Base-by-base conservation (phyloP, 2,113 vertebrate species). In the Sphaerodactylus townsendi region DNA sequence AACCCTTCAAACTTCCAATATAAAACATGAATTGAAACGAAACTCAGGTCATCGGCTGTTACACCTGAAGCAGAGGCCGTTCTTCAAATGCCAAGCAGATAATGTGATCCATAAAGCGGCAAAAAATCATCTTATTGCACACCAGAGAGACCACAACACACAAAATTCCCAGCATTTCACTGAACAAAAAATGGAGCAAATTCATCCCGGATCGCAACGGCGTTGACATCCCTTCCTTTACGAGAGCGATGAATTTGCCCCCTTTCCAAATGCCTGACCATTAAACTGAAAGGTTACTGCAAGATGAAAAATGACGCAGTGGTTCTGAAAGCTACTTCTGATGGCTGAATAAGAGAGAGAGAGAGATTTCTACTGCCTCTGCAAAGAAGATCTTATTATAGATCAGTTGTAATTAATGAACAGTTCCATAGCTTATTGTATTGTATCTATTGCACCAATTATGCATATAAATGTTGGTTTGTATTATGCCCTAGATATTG, bases 41-140 rank as follows among this genome's bases (percentile, higher is more conserved):
- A 81, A 90, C 15, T 88, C 21, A 33, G 59, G 50, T 86, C 81
- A 91, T 89, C 72, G 80, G 53, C 39, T 77, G 13, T 86, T 86
- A 64, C 44, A 64, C 25, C 13, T 56, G 91, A 92, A 79, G 70
- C 53, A 87, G 72, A 86, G 23, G 6, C 6, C 4, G 39, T 79
- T 86, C 79, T 87, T 30, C 66, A 88, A 91, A 89, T 90, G 8
- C n/a, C 62, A 81, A 87, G 72, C 10, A 85, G 44, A 85, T 79
- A 70, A 85, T 78, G 41, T 88, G 44, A 23, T 84, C 23, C 15
- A 11, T 84, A n/a, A 28, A 70, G 65, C 79, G 78, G 85, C 87
- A 82, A 88, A 91, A n/a, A 88, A 86, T 69, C n/a, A 80, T 62
- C 14, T 65, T 76, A n/a, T 10, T 85, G 66, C 41, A 89, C 85